Evolutionary conservation across 2,888 invertebrate genomes (phyloP).

Genomic region (Apodemia mormo): DNA sequence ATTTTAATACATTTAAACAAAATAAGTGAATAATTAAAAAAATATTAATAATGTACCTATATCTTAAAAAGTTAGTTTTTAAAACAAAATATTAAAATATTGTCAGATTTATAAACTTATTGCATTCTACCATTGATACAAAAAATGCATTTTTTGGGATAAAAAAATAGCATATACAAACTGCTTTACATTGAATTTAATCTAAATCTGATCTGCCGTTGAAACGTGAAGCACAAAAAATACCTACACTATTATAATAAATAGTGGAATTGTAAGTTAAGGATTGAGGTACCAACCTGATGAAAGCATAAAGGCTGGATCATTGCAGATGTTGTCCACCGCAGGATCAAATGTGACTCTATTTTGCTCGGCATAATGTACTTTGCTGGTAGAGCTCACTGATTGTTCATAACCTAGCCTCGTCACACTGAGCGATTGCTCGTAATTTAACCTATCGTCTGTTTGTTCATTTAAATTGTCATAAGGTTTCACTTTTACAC

Average conservation of each 20-base stretch:
- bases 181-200: background rate
- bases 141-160: background rate
- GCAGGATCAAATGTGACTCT: conserved; percentile 65
- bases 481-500: conserved; percentile 73
- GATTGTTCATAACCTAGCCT: conserved; percentile 69
- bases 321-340: conserved; percentile 64
- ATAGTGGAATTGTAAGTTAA: background rate
- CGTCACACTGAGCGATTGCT: conserved; percentile 64
- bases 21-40: too few species aligned
- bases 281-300: conserved; percentile 51
- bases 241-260: background rate
- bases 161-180: too few species aligned
- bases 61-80: too few species aligned
- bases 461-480: conserved; percentile 55
- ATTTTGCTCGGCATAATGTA: conserved; percentile 66
- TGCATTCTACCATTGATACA: too few species aligned
- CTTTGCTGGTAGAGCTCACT: conserved; percentile 51
- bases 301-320: conserved; percentile 61
- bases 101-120: too few species aligned
- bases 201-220: background rate
- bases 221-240: background rate
- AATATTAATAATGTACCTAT: too few species aligned
- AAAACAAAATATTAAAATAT: too few species aligned
- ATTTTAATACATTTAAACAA: too few species aligned
- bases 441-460: conserved; percentile 66